These are phyloP conservation scores for Pteropus rufus DNA, from an alignment of 2,797 vertebrate genomes.

Conservation along the genomic window DNA sequence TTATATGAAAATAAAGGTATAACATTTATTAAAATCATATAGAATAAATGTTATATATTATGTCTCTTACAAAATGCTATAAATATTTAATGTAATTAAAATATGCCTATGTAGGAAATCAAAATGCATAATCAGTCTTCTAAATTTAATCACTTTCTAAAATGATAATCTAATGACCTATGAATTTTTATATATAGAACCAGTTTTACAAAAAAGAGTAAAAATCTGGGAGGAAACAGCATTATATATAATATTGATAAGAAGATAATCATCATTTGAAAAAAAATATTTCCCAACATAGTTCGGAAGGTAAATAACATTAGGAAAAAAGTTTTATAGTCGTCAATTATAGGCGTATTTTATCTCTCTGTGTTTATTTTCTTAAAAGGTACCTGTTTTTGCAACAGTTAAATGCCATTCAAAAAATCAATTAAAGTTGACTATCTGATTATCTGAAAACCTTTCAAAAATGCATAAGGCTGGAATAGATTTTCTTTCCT, in stretches of 20 bases:
- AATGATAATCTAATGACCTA: neutral
- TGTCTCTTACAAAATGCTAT: neutral
- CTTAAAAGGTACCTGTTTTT: neutral
- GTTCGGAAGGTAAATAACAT: neutral
- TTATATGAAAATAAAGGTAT: neutral
- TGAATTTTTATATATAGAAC: neutral
- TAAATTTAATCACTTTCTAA: constrained; percentile 30
- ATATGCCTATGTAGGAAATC: neutral
- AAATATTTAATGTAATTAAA: neutral
- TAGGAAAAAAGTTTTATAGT: neutral
- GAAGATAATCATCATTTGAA: constrained; percentile 34
- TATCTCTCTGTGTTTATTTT: neutral
- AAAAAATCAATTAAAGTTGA: neutral
- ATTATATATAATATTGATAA: neutral
- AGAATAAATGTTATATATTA: neutral
- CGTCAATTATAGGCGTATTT: neutral
- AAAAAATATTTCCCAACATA: neutral
- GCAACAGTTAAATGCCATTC: neutral
- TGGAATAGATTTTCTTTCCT: neutral
- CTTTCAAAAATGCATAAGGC: neutral
- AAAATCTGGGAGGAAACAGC: neutral
- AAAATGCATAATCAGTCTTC: neutral
- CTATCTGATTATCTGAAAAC: neutral
- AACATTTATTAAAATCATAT: constrained; percentile 5
- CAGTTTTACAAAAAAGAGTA: neutral